Base-by-base conservation (phyloP, 1,140 invertebrate species). In the Euborellia annulipes region DNA sequence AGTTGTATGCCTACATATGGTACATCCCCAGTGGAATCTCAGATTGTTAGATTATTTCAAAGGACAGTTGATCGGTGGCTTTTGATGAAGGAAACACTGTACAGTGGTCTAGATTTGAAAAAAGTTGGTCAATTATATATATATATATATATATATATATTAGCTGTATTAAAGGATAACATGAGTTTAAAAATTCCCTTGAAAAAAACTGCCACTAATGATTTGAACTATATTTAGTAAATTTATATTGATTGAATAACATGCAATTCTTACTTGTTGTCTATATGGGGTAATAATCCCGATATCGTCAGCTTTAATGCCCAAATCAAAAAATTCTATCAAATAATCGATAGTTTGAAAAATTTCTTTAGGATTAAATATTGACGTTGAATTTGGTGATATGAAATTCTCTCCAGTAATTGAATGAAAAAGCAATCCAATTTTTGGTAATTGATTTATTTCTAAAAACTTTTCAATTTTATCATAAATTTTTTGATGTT, bases 231-330 rank as follows among this genome's bases (percentile, higher is more conserved):
- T 34, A 34, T 9, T 9, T 34, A n/a, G n/a, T n/a, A n/a, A n/a
- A 38, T 38, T 6, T 4, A 38, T 6, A 4, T 38, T 6, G 4
- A 38, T 6, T n/a, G n/a, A n/a, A n/a, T n/a, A n/a, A n/a, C n/a
- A n/a, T n/a, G n/a, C n/a, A n/a, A n/a, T n/a, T n/a, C n/a, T n/a
- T 61, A 87, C 86, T 72, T 97, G 93, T 62, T 87, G 86, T 46
- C 78, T 64, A 62, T 98, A 98, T 0, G 92, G 91, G 4, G 90
- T 85, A 43, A 98, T 87, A 48, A 98, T 81, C 3, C 92, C 92
- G 58, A 96, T 83, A 56, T 92, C 78, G 41, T 77, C 64, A 39
- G 72, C 60, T 3, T 51, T 57, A 8, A 92, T 49, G 21, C 78
- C 72, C 37, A 65, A 62, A 39, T 75, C 72, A 57, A 77, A 83